Conservation (phyloP, 1,140 invertebrate species). For the Dendrolimus kikuchii region DNA sequence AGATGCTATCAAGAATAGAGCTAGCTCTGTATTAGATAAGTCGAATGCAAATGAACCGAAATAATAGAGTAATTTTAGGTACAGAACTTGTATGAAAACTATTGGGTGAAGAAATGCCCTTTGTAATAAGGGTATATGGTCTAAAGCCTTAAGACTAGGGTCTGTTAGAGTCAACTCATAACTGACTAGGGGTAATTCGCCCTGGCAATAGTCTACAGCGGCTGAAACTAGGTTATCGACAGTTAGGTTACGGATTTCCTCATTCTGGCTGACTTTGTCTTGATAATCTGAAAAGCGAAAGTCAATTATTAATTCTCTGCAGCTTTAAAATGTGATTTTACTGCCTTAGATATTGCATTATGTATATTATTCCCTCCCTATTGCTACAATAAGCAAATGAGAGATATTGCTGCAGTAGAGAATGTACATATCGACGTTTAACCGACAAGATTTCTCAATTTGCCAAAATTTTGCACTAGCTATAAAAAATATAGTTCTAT, state of each 20-base stretch:
- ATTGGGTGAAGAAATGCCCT: slow-evolving; percentile 80
- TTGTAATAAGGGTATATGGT: slow-evolving; percentile 80
- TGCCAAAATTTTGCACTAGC: too few relatives aligned
- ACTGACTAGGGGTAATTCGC: slow-evolving; percentile 83
- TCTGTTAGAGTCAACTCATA: slow-evolving; percentile 80
- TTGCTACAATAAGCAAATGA: too few relatives aligned
- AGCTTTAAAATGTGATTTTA: too few relatives aligned
- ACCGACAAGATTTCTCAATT: too few relatives aligned
- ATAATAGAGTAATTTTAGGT: slow-evolving; percentile 77
- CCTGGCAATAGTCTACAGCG: slow-evolving; percentile 85
- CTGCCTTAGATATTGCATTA: too few relatives aligned
- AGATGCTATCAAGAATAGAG: slow-evolving; percentile 80
- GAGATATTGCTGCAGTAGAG: too few relatives aligned
- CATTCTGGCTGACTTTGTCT: slow-evolving; percentile 56
- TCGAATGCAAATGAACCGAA: slow-evolving; percentile 73
- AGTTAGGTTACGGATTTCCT: slow-evolving; percentile 80
- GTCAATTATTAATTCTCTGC: too few relatives aligned
- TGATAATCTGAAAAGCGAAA: slow-evolving; percentile 55
- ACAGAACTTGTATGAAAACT: slow-evolving; percentile 78
- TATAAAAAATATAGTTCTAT: too few relatives aligned
- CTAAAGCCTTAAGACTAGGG: slow-evolving; percentile 75
- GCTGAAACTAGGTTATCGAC: slow-evolving; percentile 87
- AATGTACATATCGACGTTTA: too few relatives aligned
- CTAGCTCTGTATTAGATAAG: slow-evolving; percentile 75
- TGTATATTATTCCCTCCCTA: too few relatives aligned